Conservation (phyloP, 2,797 vertebrate genomes). For the Pseudochirops corinnae region DNA sequence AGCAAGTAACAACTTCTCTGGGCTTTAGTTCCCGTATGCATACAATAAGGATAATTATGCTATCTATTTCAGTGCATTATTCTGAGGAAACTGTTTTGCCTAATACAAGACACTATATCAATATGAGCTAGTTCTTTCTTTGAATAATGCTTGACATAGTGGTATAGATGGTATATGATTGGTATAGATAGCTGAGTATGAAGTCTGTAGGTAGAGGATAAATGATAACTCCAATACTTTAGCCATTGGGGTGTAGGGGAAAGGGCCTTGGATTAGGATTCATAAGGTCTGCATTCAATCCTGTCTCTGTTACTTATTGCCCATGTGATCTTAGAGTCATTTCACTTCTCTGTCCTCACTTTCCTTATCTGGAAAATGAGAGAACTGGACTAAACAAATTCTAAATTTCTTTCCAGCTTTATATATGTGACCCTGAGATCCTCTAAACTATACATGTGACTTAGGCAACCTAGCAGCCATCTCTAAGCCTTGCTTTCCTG, state of each 20-base stretch:
- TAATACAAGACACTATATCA: not conserved
- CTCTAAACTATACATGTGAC: not conserved
- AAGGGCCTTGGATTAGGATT: not conserved
- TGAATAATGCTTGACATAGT: not conserved
- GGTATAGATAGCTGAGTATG: too few species aligned
- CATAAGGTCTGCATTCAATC: not conserved
- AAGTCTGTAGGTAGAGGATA: not conserved
- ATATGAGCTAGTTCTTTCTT: not conserved
- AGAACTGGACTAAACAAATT: not conserved
- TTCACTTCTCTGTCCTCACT: not conserved
- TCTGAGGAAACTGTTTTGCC: not conserved
- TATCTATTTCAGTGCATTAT: not conserved
- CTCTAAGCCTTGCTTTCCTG: not conserved
- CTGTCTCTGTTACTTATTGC: not conserved
- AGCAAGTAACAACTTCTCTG: not conserved
- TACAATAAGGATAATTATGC: not conserved
- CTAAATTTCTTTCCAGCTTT: too few species aligned
- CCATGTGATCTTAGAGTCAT: not conserved
- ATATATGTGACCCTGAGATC: not conserved
- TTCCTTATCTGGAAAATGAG: not conserved
- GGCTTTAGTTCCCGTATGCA: not conserved
- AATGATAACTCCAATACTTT: not conserved
- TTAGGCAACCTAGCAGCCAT: not conserved
- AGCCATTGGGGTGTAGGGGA: not conserved
- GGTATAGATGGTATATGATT: not conserved